These are phyloP conservation scores for Neoascia interrupta DNA, from an alignment of 2,888 invertebrate genomes.

Conservation along the genomic window DNA sequence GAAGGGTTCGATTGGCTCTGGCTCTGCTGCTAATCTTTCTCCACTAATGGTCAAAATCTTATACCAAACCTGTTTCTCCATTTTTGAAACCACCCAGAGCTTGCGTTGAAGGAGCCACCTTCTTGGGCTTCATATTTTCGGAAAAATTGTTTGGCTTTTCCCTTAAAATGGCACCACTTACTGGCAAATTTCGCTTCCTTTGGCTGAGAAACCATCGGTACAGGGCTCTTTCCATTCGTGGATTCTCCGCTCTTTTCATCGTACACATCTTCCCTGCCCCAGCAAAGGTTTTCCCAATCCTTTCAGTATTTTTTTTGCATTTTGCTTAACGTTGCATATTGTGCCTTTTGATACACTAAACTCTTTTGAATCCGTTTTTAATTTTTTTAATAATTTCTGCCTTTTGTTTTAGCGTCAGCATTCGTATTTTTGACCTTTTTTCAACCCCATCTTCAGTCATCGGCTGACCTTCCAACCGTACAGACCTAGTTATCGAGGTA, in stretches of 20 bases:
- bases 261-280: no score
- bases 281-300: no score
- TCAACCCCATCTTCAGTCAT: slow-evolving; percentile 24
- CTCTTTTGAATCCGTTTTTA: neutral
- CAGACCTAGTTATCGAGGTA: slow-evolving; percentile 13
- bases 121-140: neutral
- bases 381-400: neutral
- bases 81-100: no score
- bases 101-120: slow-evolving; percentile 1
- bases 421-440: slow-evolving; percentile 4
- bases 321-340: no score
- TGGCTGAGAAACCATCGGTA: no score
- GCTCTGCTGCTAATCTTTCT: slow-evolving; percentile 11
- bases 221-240: no score
- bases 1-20: neutral
- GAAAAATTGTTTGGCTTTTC: slow-evolving; percentile 2
- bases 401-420: neutral
- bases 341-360: slow-evolving; percentile 2
- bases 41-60: slow-evolving; percentile 4
- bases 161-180: neutral
- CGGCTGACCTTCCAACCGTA: slow-evolving; percentile 25
- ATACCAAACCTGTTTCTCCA: neutral
- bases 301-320: no score
- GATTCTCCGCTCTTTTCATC: no score
- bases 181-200: no score